Evolutionary conservation across 2,888 invertebrate genomes (phyloP), one percentile per base, ranked within the genome.

Genomic region (Pollenia angustigena): DNA sequence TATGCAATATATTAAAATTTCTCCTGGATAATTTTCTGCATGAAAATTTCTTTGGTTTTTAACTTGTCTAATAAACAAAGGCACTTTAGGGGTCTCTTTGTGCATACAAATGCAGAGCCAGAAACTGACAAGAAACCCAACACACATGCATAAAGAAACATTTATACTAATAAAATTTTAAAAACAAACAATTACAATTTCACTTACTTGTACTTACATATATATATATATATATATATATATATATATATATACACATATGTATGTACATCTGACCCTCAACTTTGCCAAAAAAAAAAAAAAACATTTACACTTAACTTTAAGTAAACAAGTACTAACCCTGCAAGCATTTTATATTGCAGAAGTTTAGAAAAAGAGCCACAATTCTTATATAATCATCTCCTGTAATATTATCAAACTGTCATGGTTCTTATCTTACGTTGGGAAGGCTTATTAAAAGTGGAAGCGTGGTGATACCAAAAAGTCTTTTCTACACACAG

Each of bases 1-100:
- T 23, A 79, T 72, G 18, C 56, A 68, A 72, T 52, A 66, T 78
- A 23, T 68, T 74, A 71, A 74, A 62, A 74, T 75, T 78, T 71
- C 64, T 79, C 16, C 80, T 12, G 58, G 12, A 76, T 74, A 76
- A 78, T 72, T 46, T 85, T 32, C 32, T 44, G n/a, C 48, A 42
- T 52, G 7, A 78, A 84, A 66, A 46, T 54, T 71, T 75, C 32
- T 66, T 60, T 81, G 69, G 81, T 83, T 79, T 85, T 84, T 79
- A 81, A 79, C 82, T 80, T 86, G 81, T 88, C 82, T 81, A 83
- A 78, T 82, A 87, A 78, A 85, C 79, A 86, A 83, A 74, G 52
- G 69, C 81, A 83, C 80, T 87, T 85, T 78, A 69, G 69, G 58
- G 78, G 72, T 78, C 58, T 42, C 68, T 82, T 44, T 64, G 42